These are phyloP conservation scores for Amblyjoppa fuscipennis DNA, from an alignment of 2,888 invertebrate species.

Conservation along the genomic window DNA sequence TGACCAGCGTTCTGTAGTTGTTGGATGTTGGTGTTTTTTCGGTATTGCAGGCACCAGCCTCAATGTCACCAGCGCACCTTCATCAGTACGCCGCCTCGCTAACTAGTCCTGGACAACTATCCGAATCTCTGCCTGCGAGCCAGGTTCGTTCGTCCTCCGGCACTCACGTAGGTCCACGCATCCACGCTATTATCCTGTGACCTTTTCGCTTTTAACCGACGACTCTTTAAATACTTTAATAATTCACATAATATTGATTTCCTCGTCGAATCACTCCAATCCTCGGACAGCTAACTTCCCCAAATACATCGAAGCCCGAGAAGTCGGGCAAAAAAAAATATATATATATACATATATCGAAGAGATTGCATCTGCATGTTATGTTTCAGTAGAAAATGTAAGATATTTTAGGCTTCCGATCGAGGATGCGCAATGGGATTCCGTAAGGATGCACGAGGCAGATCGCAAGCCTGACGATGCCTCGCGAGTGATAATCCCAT, in stretches of 20 bases:
- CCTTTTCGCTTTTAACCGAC: conserved; percentile 36
- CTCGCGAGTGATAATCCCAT: neutral
- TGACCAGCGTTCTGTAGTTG: conserved; percentile 57
- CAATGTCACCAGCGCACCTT: conserved; percentile 95
- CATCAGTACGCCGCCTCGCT: conserved; percentile 89
- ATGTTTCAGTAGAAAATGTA: neutral
- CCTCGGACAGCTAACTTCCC: neutral
- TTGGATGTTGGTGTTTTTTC: conserved; percentile 66
- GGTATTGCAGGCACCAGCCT: conserved; percentile 92
- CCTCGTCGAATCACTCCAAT: neutral
- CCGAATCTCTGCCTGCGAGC: conserved; percentile 93
- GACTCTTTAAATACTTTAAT: neutral
- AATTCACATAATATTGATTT: neutral
- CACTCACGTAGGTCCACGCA: conserved; percentile 69
- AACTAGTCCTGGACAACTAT: conserved; percentile 87
- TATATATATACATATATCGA: neutral
- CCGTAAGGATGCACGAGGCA: neutral
- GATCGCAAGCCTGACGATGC: neutral
- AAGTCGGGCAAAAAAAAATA: neutral
- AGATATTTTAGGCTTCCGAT: neutral
- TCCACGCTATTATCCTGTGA: conserved; percentile 61
- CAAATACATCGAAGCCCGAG: conserved; percentile 1
- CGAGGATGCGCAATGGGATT: neutral
- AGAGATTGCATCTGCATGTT: conserved; percentile 1
- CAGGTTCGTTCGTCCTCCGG: conserved; percentile 88